A percentile compares a stretch with the other conserved stretches of the same genome.
Conservation (phyloP, 2,888 invertebrate genomes). For the Tetranychus truncatus region DNA sequence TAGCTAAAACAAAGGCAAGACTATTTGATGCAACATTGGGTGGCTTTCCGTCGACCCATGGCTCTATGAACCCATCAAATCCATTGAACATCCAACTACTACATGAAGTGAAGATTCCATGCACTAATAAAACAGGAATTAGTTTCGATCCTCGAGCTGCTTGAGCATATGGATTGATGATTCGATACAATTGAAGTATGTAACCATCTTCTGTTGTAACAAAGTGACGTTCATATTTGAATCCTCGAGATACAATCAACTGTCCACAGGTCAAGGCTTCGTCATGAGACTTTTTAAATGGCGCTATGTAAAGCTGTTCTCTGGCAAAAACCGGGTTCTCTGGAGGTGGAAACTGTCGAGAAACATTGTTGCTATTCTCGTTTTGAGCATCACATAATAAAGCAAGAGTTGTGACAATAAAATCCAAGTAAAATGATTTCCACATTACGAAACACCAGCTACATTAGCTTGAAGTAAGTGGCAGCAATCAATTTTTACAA, state of each 20-base stretch:
- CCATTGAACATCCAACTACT: not conserved
- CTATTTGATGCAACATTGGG: not conserved
- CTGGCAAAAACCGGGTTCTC: not conserved
- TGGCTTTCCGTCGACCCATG: not conserved
- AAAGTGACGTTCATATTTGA: not conserved
- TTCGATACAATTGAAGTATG: not conserved
- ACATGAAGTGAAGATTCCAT: not conserved
- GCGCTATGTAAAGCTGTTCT: not conserved
- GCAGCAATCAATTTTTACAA: too few relatives aligned
- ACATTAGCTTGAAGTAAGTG: too few relatives aligned
- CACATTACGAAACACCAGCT: too few relatives aligned
- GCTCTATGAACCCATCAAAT: not conserved
- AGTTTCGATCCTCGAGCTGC: not conserved
- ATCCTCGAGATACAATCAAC: not conserved
- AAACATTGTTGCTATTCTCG: not conserved
- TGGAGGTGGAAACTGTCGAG: not conserved
- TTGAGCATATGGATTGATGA: not conserved
- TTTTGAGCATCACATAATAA: too few relatives aligned
- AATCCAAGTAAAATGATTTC: too few relatives aligned
- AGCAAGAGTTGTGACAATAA: too few relatives aligned
- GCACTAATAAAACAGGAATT: not conserved
- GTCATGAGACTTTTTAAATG: not conserved
- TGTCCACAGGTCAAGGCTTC: not conserved
- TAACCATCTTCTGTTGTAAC: not conserved
- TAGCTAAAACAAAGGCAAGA: not conserved